Evolutionary conservation across 2,797 vertebrate species (phyloP).

Genomic region (Perodicticus potto): DNA sequence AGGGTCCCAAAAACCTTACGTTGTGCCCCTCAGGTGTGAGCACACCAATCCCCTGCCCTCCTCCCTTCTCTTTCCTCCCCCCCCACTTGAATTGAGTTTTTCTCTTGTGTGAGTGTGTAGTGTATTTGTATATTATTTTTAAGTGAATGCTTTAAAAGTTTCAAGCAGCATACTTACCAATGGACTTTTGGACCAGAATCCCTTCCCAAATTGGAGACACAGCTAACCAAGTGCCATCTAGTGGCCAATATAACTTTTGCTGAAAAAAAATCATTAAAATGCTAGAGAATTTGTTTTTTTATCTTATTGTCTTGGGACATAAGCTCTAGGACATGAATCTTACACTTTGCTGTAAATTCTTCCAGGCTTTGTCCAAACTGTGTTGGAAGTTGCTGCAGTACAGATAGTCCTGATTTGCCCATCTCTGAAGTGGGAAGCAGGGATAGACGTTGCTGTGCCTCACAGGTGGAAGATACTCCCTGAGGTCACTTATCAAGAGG

Average conservation of each 20-base stretch:
- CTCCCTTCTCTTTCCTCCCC: no score
- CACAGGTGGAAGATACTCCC: neutral
- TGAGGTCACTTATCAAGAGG: neutral
- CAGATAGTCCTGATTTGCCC: neutral
- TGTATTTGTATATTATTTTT: neutral
- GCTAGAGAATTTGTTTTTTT: constrained; percentile 59
- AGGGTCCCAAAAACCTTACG: no score
- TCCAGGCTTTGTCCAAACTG: neutral
- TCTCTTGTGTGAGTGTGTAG: no score
- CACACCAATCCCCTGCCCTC: no score
- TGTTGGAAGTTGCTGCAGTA: neutral
- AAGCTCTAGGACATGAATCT: neutral
- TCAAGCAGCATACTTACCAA: neutral
- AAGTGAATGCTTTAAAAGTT: constrained; percentile 27
- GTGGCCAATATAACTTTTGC: constrained; percentile 52
- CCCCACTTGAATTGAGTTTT: no score
- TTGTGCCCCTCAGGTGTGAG: no score
- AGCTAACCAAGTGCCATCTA: constrained; percentile 64
- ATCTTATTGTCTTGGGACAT: neutral
- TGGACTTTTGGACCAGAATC: neutral
- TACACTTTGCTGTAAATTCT: neutral
- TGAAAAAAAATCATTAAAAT: constrained; percentile 51
- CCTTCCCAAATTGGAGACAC: neutral
- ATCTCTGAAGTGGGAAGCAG: constrained; percentile 12
- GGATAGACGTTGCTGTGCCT: neutral